Conservation (phyloP, 2,888 invertebrate species). For the Sphaerophoria rueppellii region DNA sequence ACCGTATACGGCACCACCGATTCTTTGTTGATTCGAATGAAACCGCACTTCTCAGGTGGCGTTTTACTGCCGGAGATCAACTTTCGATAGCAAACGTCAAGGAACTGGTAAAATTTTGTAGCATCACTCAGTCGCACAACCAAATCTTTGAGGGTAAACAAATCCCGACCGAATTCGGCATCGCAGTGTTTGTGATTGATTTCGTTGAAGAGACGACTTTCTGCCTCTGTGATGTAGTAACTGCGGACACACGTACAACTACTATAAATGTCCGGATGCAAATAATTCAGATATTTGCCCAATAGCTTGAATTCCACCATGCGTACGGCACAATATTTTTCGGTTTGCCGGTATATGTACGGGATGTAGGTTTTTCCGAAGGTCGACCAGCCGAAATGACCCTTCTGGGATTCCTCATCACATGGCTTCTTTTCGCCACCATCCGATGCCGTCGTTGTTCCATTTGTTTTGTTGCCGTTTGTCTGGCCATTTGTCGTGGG, state of each 20-base stretch:
- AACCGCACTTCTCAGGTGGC: slow-evolving; percentile 91
- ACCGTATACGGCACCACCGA: slow-evolving; percentile 96
- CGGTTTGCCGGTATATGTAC: slow-evolving; percentile 91
- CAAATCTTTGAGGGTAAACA: slow-evolving; percentile 93
- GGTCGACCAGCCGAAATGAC: slow-evolving; percentile 95
- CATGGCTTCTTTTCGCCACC: slow-evolving; percentile 78
- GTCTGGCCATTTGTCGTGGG: slow-evolving; percentile 46
- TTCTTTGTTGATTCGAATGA: slow-evolving; percentile 95
- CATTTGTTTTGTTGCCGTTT: slow-evolving; percentile 48
- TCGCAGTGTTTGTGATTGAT: slow-evolving; percentile 97
- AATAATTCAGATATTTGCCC: slow-evolving; percentile 93
- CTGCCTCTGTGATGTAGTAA: slow-evolving; percentile 95
- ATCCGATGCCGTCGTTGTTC: slow-evolving; percentile 78
- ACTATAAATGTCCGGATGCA: slow-evolving; percentile 94
- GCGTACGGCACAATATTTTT: slow-evolving; percentile 95
- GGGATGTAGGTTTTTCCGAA: slow-evolving; percentile 94
- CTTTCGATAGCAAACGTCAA: slow-evolving; percentile 94
- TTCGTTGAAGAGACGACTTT: slow-evolving; percentile 94
- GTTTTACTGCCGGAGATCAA: slow-evolving; percentile 87
- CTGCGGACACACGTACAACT: slow-evolving; percentile 95
- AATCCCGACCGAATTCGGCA: slow-evolving; percentile 93
- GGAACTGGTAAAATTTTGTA: slow-evolving; percentile 93
- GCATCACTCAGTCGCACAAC: slow-evolving; percentile 95
- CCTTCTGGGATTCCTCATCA: slow-evolving; percentile 90
- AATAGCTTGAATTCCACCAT: slow-evolving; percentile 96